Evolutionary conservation across 2,797 vertebrate genomes (phyloP), one percentile per base, ranked within the genome.

Genomic region (Callimico goeldii): DNA sequence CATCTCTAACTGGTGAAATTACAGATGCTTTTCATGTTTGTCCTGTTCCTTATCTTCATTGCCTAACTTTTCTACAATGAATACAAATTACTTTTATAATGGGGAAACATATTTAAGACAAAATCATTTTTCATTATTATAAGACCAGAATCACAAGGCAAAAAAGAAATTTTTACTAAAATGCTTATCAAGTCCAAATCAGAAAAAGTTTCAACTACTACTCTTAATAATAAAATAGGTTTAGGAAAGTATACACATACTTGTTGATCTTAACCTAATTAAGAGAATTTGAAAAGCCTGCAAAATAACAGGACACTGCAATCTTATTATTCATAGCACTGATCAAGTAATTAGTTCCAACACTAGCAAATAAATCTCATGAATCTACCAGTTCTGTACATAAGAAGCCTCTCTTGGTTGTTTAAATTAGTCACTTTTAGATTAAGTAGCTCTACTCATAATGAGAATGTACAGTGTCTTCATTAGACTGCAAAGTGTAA

Each of bases 311-410:
- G 50, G 96, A 97, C 72, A 98, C 28, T 92, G 17, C 11, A 95
- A 97, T 67, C 97, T 97, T 96, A 98, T 86, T 90, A 98, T 97
- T 98, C 97, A 92, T 1, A 94, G 86, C 96, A 98, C 92, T 97
- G 96, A 96, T 72, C n/a, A 86, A 52, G 52, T 88, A 96, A 97
- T 97, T 94, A 94, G 75, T 85, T 98, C 97, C 83, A 97, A 97
- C 84, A 80, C 79, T 97, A 95, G 93, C 91, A 97, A 98, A 96
- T 57, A 98, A 97, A 94, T 96, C 67, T 98, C 96, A 98, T 94
- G 82, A 98, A 97, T 87, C 57, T 67, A 97, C n/a, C 48, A 88
- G 77, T 92, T 93, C 77, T 57, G 4, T 19, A 83, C 22, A 70
- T 77, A 95, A 93, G 36, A 96, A 76, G 43, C 14, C 77, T 70